Conservation (phyloP, 2,888 invertebrate genomes). For the Bimastos eiseni region DNA sequence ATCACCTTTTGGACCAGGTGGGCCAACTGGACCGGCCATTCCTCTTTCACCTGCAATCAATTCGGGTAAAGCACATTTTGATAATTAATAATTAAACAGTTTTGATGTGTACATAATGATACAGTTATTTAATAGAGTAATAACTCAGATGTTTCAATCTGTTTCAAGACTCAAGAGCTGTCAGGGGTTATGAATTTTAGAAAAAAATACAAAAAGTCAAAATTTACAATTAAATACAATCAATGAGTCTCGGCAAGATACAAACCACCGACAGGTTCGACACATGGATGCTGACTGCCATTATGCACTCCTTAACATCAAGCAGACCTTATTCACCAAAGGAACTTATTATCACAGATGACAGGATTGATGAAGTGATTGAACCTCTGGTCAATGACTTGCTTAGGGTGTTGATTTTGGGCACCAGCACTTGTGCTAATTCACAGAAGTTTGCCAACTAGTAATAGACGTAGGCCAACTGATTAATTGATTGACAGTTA, state of each 20-base stretch:
- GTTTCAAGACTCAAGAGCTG: neutral
- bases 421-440: no score
- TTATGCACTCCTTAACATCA: no score
- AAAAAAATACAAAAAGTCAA: no score
- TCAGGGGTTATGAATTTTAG: neutral
- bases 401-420: no score
- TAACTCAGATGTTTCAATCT: neutral
- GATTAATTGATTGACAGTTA: neutral
- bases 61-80: neutral
- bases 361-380: no score
- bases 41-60: conserved; percentile 2
- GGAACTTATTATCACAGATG: no score
- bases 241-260: no score
- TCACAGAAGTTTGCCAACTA: no score
- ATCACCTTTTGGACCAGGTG: conserved; percentile 34
- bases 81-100: neutral
- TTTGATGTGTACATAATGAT: neutral
- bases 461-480: neutral
- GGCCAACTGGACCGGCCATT: neutral
- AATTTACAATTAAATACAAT: neutral
- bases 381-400: neutral
- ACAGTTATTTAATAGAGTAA: neutral
- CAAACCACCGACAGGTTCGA: no score
- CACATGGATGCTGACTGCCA: no score
- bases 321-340: no score